phyloP scores from a whole-genome alignment of 2,113 vertebrate species.

The Grus americana region DNA sequence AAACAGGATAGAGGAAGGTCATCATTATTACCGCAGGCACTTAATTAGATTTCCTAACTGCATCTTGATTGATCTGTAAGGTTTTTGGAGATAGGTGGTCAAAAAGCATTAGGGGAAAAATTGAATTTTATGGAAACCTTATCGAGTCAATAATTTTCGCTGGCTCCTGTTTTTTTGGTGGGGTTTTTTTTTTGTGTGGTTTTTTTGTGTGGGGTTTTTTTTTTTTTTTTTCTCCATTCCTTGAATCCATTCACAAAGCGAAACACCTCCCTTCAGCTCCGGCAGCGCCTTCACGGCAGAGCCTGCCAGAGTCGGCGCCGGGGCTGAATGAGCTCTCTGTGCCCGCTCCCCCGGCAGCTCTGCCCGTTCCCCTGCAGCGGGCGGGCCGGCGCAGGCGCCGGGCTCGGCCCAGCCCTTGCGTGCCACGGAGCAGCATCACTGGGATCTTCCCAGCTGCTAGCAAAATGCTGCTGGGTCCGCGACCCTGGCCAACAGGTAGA shows the following conservation, averaged over 20 bases:
- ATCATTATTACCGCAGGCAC: neutral
- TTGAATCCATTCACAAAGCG: neutral
- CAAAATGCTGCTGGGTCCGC: neutral
- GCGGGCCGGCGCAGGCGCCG: no score
- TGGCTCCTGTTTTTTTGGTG: neutral
- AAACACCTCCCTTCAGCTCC: neutral
- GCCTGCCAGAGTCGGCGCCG: accelerated
- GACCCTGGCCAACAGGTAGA: accelerated
- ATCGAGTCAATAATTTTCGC: neutral
- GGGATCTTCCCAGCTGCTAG: neutral
- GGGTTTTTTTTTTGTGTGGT: neutral
- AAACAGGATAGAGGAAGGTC: neutral
- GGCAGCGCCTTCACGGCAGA: accelerated
- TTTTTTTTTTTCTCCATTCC: neutral
- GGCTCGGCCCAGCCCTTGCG: neutral
- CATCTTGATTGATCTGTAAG: slow-evolving; percentile 2
- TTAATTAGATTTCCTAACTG: slow-evolving; percentile 34
- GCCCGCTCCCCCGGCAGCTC: neutral
- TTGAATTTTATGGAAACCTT: neutral
- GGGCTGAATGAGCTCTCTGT: neutral
- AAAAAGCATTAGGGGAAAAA: neutral
- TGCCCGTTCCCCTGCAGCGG: neutral
- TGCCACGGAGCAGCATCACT: neutral
- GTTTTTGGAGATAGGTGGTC: neutral
- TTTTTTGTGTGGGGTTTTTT: neutral